Percentiles rank a stretch among this genome's conserved stretches.
Conservation (phyloP, 2,888 invertebrate species). For the Leptinotarsa peninsularis region DNA sequence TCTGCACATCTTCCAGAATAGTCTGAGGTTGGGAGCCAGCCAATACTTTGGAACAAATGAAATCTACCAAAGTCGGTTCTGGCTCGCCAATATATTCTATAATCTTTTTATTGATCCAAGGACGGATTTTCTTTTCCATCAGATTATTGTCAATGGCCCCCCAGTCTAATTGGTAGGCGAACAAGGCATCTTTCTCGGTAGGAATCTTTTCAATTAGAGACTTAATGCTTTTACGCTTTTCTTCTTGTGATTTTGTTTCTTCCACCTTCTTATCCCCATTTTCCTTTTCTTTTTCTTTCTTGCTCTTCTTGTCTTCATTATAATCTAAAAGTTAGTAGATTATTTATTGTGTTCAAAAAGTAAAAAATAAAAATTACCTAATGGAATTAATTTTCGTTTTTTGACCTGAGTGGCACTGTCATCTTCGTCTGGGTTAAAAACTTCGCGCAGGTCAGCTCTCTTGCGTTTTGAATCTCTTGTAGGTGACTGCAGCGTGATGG, state of each 20-base stretch:
- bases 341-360: neutral
- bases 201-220: conserved; percentile 98
- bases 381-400: conserved; percentile 83
- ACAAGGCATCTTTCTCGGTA: conserved; percentile 95
- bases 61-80: conserved; percentile 97
- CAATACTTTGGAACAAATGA: conserved; percentile 98
- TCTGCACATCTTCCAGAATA: conserved; percentile 97
- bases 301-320: conserved; percentile 68
- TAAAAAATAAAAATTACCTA: conserved; percentile 68
- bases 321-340: conserved; percentile 67
- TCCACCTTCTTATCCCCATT: conserved; percentile 67
- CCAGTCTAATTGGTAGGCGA: conserved; percentile 95
- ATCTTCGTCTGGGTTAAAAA: conserved; percentile 88
- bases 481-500: conserved; percentile 66
- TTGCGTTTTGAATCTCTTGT: conserved; percentile 70
- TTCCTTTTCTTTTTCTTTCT: conserved; percentile 64
- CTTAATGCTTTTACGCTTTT: conserved; percentile 96
- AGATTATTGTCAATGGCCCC: conserved; percentile 77
- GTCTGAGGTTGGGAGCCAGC: conserved; percentile 93
- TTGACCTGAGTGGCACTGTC: conserved; percentile 71
- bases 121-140: conserved; percentile 97
- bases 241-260: conserved; percentile 84
- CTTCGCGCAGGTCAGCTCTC: conserved; percentile 84
- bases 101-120: conserved; percentile 99
- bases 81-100: conserved; percentile 99